phyloP scores from a whole-genome alignment of 2,113 vertebrate genomes.

The Heterochromis multidens region DNA sequence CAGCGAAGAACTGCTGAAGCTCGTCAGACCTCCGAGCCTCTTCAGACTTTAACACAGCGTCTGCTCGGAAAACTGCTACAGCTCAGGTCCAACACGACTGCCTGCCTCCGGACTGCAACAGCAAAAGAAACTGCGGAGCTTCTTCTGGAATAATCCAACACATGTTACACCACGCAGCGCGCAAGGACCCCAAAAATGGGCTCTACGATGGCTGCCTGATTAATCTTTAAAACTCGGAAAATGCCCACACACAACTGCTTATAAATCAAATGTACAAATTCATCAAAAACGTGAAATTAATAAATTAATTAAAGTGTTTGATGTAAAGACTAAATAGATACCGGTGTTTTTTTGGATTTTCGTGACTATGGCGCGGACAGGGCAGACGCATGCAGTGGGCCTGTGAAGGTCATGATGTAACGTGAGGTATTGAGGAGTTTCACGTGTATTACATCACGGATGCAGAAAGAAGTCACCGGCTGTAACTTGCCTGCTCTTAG shows the following conservation, averaged over 20 bases:
- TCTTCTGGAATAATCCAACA: slow-evolving; percentile 75
- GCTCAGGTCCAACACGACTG: rapidly evolving
- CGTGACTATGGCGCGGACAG: background rate
- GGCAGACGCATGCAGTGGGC: slow-evolving; percentile 27
- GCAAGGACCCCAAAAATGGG: slow-evolving; percentile 32
- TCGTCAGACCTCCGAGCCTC: background rate
- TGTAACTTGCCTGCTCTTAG: background rate
- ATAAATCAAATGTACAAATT: rapidly evolving
- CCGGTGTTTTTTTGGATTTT: background rate
- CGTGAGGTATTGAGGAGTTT: background rate
- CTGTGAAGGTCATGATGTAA: slow-evolving; percentile 75
- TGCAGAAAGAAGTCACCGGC: background rate
- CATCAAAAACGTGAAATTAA: rapidly evolving
- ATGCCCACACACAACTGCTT: background rate
- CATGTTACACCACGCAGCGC: slow-evolving; percentile 60
- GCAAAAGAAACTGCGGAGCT: background rate
- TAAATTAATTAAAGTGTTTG: rapidly evolving
- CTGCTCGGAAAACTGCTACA: background rate
- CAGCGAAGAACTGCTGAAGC: background rate
- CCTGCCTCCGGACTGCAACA: background rate
- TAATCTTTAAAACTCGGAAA: background rate
- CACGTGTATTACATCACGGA: slow-evolving; percentile 56
- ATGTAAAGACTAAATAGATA: rapidly evolving
- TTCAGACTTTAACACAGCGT: background rate
- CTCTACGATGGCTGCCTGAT: slow-evolving; percentile 18